Evolutionary conservation across 2,888 invertebrate species (phyloP).

Genomic region (Eupithecia insigniata): DNA sequence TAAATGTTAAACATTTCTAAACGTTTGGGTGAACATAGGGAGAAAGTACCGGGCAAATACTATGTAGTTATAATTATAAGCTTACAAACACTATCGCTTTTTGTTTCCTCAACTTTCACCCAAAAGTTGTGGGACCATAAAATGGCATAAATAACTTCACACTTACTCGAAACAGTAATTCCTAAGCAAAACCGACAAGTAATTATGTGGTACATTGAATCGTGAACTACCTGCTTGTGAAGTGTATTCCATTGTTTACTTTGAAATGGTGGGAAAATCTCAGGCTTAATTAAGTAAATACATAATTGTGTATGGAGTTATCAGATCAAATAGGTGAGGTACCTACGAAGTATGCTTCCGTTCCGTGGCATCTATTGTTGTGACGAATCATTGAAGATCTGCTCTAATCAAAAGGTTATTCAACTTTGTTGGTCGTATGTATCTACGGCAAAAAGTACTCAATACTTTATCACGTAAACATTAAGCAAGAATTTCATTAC

Average conservation of each 20-base stretch:
- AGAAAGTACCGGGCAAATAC: background rate
- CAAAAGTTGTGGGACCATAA: background rate
- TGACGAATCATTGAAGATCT: background rate
- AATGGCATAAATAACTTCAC: slow-evolving; percentile 4
- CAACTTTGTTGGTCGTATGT: background rate
- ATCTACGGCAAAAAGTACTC: background rate
- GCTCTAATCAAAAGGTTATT: background rate
- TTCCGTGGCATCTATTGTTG: slow-evolving; percentile 7
- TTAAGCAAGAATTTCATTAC: background rate
- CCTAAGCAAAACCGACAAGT: slow-evolving; percentile 10
- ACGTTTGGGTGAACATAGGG: background rate
- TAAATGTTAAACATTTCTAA: background rate
- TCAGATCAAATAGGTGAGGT: slow-evolving; percentile 5
- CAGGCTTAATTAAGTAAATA: slow-evolving; percentile 24
- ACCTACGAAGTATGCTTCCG: background rate
- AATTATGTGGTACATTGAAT: slow-evolving; percentile 14
- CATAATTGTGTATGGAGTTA: slow-evolving; percentile 5
- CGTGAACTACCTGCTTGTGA: slow-evolving; percentile 21
- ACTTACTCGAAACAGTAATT: slow-evolving; percentile 4
- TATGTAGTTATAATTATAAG: background rate
- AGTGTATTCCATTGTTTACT: slow-evolving; percentile 16
- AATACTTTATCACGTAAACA: background rate
- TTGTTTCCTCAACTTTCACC: slow-evolving; percentile 8
- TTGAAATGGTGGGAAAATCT: slow-evolving; percentile 28
- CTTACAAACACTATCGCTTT: background rate